Base-by-base conservation (phyloP, 1,140 invertebrate species). In the Littorina saxatilis region DNA sequence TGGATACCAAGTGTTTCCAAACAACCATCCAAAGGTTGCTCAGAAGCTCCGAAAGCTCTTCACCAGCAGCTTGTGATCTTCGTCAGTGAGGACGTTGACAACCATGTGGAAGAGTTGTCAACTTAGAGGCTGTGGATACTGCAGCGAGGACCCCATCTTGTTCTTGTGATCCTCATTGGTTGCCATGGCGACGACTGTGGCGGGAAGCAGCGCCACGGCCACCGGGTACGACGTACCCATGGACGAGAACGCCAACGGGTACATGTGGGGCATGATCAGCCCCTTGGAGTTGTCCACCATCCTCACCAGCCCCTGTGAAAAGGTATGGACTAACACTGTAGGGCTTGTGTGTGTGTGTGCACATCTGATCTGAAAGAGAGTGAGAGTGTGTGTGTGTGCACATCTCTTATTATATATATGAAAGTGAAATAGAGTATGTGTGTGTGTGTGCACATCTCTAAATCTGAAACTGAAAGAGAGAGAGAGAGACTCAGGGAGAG, bases 271-370 rank as follows among this genome's bases (percentile, higher is more conserved):
- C 35, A 55, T 80, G 39, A 85, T 83, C 72, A 81, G 70, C 73
- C 83, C 80, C 68, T 61, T 79, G 29, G 82, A 86, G 50, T 79
- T 89, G 58, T 83, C 84, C 27, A 63, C 77, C 11, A 79, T 89
- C 61, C 66, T 89, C 32, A 86, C 80, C 82, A 84, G 52, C 58
- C 84, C 85, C 20, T 55, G 85, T 20, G 85, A 86, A 29, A 89
- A 89, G 84, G 88, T 88, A 80, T 77, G 75, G n/a, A 32, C 63
- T 68, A 4, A 52, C 7, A 66, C 23, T 9, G 47, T 50, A 50
- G 9, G 5, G 11, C 27, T 23, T n/a, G 13, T 58, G 11, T n/a
- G 5, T 63, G 27, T 32, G 11, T 32, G 27, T 9, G 61, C 9
- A 50, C 9, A 50, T 50, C 20, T 9, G 47, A 20, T 50, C 47